Evolutionary conservation across 2,797 vertebrate genomes (phyloP), one percentile per base, ranked within the genome.

Genomic region (Myotis pilosus): DNA sequence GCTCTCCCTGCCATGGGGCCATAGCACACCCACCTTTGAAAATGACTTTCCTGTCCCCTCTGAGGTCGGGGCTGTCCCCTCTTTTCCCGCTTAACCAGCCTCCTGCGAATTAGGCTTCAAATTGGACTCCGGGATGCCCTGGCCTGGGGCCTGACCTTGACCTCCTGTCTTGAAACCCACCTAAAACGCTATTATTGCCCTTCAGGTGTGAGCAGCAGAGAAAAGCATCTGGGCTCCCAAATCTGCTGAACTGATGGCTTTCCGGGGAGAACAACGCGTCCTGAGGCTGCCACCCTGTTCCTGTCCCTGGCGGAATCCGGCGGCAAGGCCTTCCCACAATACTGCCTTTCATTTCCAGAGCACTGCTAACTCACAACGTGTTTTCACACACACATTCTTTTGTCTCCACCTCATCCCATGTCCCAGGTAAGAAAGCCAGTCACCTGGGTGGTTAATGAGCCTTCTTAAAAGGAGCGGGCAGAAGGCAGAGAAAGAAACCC

Each of bases 61-160:
- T 81, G 88, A 75, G 87, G 36, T 47, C 41, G 80, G 53, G 47
- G 93, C 66, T 12, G 30, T 2, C 83, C 15, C 55, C 44, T 85
- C 81, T 87, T 78, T 80, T 75, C 44, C 4, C 36, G 20, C 49
- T 30, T 55, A 33, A 49, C 47, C 71, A 74, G 71, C 10, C 36
- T 93, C 78, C 87, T 74, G 30, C 69, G 90, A 86, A 91, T 93
- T 81, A 93, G 87, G 69, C 60, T 90, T 94, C 81, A 33, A n/a
- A 64, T 11, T 33, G 75, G 71, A 72, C 55, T 89, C 2, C 47
- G 41, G 80, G 83, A 79, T 20, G 25, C 85, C 30, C 30, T 13
- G 84, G 80, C 89, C 28, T 0, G 22, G 66, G 38, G 49, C 57
- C 72, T 66, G 76, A 76, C 20, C 30, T 5, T 33, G 36, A 86